A percentile compares a stretch with the other conserved stretches of the same genome.
Evolutionary conservation across 2,113 vertebrate species (phyloP).

Genomic region (Capreolus pygargus): DNA sequence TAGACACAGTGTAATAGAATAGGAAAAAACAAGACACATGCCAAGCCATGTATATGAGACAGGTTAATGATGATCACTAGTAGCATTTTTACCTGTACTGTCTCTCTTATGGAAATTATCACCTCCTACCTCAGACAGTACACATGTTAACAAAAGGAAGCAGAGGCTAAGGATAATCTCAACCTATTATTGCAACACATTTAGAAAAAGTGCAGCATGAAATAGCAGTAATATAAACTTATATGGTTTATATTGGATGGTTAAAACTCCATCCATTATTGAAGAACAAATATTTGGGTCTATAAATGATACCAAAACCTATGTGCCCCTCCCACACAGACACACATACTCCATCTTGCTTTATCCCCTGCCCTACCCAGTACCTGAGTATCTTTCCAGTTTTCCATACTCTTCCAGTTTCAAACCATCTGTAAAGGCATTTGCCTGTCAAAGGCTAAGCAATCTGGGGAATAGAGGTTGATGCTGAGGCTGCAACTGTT

Average conservation of each 20-base stretch:
- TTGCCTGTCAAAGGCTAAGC: neutral
- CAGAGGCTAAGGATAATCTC: neutral
- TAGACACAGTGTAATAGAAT: neutral
- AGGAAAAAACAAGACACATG: neutral
- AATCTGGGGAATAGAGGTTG: neutral
- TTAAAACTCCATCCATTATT: neutral
- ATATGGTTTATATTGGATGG: neutral
- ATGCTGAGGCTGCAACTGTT: neutral
- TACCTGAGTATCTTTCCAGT: neutral
- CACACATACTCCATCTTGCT: neutral
- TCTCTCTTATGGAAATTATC: neutral
- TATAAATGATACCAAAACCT: neutral
- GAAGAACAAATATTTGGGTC: neutral
- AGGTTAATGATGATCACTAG: neutral
- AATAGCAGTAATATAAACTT: neutral
- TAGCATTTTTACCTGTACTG: neutral
- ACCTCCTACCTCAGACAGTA: neutral
- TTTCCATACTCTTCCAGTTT: neutral
- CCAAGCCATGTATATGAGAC: neutral
- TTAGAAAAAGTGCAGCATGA: neutral
- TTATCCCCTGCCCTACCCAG: neutral
- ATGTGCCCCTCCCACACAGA: neutral
- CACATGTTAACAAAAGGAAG: neutral
- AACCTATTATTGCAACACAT: neutral
- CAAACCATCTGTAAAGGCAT: neutral